Percentiles rank a stretch among this genome's conserved stretches.
Conservation (phyloP, 2,797 vertebrate species). For the Toxotes lorentzi region DNA sequence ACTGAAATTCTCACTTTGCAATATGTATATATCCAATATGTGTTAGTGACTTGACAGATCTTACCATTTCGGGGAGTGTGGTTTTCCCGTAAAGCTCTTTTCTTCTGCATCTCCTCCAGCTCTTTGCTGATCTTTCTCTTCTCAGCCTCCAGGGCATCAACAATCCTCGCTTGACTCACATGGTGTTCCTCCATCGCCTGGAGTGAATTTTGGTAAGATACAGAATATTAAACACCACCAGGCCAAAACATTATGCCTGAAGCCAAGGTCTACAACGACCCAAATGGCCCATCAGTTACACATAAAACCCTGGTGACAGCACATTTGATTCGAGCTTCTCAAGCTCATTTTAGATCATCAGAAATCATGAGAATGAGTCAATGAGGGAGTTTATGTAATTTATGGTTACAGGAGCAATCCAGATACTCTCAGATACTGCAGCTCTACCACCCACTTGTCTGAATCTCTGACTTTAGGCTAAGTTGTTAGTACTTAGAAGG, state of each 20-base stretch:
- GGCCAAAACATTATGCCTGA: slow-evolving; percentile 24
- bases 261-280: slow-evolving; percentile 24
- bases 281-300: slow-evolving; percentile 48
- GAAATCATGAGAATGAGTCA: slow-evolving; percentile 27
- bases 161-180: slow-evolving; percentile 90
- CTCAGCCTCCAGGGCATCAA: slow-evolving; percentile 94
- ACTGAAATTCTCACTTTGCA: neutral
- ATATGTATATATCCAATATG: neutral
- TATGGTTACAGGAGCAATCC: slow-evolving; percentile 16
- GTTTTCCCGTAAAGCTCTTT: slow-evolving; percentile 72
- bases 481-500: neutral
- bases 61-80: slow-evolving; percentile 73
- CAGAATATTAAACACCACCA: slow-evolving; percentile 52
- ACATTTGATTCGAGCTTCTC: slow-evolving; percentile 31
- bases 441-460: neutral
- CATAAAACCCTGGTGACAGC: slow-evolving; percentile 33
- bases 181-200: slow-evolving; percentile 92
- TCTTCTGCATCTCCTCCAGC: slow-evolving; percentile 87
- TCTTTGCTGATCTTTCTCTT: slow-evolving; percentile 93
- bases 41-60: slow-evolving; percentile 22
- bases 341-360: slow-evolving; percentile 47
- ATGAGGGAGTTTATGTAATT: slow-evolving; percentile 31
- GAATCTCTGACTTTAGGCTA: neutral
- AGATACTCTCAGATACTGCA: slow-evolving; percentile 6
- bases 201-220: slow-evolving; percentile 47